A percentile compares a stretch with the other conserved stretches of the same genome.
phyloP scores from a whole-genome alignment of 2,113 vertebrate genomes.

The Nanorana parkeri region DNA sequence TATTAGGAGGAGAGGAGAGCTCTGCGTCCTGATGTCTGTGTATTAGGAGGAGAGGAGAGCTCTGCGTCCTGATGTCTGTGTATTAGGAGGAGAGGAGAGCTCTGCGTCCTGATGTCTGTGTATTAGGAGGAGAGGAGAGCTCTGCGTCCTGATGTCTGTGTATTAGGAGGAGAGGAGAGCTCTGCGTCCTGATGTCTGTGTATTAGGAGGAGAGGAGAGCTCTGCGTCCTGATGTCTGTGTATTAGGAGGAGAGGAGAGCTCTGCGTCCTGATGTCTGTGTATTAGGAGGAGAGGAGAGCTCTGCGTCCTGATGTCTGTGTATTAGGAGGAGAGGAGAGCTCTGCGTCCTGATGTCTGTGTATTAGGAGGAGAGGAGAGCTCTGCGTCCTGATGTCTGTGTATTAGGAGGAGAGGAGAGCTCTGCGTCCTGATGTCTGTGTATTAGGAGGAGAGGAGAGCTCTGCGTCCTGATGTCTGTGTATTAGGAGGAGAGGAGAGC shows the following conservation, averaged over 20 bases:
- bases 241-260: neutral
- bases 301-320: neutral
- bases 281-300: neutral
- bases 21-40: neutral
- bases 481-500: constrained; percentile 19
- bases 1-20: no score
- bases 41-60: neutral
- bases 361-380: constrained; percentile 2
- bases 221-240: neutral
- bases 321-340: constrained; percentile 9
- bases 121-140: neutral
- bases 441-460: constrained; percentile 13
- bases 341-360: neutral
- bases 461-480: neutral
- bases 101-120: neutral
- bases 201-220: neutral
- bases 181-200: neutral
- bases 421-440: neutral
- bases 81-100: constrained; percentile 5
- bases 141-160: neutral
- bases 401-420: neutral
- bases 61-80: neutral
- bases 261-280: neutral
- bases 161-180: neutral
- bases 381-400: neutral